Evolutionary conservation across 2,797 vertebrate genomes (phyloP).

Genomic region (Syncerus caffer): DNA sequence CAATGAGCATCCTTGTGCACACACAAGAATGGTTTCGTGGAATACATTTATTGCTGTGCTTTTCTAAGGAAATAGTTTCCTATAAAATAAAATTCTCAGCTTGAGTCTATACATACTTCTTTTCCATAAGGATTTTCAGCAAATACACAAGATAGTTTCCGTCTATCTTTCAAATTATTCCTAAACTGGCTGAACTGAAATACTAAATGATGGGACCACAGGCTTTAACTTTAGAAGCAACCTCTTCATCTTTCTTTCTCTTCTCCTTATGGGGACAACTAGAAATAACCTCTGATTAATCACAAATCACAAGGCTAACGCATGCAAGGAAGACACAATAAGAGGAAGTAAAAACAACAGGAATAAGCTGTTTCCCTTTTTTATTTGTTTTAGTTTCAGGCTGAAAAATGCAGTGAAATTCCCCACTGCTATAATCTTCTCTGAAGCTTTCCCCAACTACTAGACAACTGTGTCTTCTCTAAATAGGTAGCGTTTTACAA

Average conservation of each 20-base stretch:
- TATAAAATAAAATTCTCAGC: constrained; percentile 14
- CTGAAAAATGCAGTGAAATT: constrained; percentile 47
- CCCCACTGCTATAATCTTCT: constrained; percentile 38
- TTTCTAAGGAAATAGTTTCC: constrained; percentile 48
- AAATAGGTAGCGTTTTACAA: constrained; percentile 66
- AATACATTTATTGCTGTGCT: background rate
- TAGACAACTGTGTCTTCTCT: constrained; percentile 61
- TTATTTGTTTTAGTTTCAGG: constrained; percentile 68
- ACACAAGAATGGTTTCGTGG: background rate
- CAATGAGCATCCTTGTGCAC: background rate
- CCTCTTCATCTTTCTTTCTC: background rate
- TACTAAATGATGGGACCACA: background rate
- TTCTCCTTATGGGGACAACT: constrained; percentile 10
- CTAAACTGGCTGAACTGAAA: constrained; percentile 55
- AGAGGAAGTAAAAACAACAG: constrained; percentile 71
- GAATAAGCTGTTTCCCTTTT: constrained; percentile 73
- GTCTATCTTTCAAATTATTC: constrained; percentile 38
- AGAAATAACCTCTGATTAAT: constrained; percentile 67
- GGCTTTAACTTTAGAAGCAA: constrained; percentile 5
- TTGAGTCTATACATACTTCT: background rate
- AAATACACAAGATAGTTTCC: constrained; percentile 46
- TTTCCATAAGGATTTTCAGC: constrained; percentile 47
- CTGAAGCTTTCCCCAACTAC: constrained; percentile 49
- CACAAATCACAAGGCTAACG: constrained; percentile 65
- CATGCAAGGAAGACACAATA: constrained; percentile 66